phyloP scores from a whole-genome alignment of 2,797 vertebrate species.

The Cossypha caffra region DNA sequence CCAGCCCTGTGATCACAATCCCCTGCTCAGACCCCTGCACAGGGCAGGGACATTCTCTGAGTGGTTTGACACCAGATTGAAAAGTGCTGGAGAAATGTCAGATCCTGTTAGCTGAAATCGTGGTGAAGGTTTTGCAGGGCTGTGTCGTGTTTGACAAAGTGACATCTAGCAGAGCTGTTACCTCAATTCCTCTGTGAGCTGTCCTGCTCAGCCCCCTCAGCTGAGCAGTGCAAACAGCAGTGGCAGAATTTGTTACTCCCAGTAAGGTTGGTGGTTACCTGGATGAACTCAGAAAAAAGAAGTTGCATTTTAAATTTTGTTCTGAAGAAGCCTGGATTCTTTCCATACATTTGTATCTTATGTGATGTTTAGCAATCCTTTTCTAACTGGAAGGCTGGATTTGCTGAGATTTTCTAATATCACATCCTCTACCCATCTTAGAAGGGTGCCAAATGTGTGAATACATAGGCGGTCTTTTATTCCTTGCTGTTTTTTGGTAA shows the following conservation, averaged over 20 bases:
- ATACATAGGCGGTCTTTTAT: background rate
- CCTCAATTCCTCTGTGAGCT: background rate
- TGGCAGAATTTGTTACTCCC: fast-evolving
- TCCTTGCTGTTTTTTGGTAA: background rate
- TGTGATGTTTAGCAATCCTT: background rate
- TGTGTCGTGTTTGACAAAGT: background rate
- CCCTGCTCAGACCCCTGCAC: too few species aligned
- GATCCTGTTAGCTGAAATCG: background rate
- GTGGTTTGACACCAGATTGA: fast-evolving
- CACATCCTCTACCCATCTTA: background rate
- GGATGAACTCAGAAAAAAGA: background rate
- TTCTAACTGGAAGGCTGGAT: background rate
- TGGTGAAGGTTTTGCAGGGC: background rate
- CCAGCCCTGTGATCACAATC: background rate
- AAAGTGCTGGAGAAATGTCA: background rate
- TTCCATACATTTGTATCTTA: background rate
- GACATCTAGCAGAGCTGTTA: background rate
- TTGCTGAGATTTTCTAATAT: background rate
- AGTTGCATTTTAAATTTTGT: background rate
- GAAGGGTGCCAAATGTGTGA: background rate
- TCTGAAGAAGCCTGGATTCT: background rate
- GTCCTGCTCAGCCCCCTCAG: fast-evolving
- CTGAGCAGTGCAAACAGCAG: background rate
- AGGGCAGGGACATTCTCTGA: background rate
- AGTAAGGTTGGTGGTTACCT: fast-evolving